Conservation (phyloP, 2,797 vertebrate genomes). For the Pseudochirops corinnae region DNA sequence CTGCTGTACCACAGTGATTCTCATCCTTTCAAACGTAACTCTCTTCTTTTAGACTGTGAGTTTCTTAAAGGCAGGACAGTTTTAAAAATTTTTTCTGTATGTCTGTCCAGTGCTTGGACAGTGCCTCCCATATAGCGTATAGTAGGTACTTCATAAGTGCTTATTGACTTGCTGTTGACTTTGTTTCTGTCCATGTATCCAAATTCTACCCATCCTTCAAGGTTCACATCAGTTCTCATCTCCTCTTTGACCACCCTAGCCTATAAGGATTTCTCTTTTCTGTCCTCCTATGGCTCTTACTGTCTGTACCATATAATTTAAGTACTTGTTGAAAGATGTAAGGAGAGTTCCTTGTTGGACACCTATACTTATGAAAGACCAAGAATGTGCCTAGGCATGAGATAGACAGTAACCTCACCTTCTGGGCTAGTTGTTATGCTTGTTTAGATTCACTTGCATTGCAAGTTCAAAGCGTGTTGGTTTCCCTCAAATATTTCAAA, state of each 20-base stretch:
- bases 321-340: conserved; percentile 9
- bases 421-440: neutral
- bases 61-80: neutral
- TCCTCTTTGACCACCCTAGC: neutral
- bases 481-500: neutral
- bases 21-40: neutral
- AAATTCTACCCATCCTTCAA: conserved; percentile 1
- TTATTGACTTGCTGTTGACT: neutral
- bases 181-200: neutral
- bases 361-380: neutral
- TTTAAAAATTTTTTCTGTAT: neutral
- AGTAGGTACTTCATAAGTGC: neutral
- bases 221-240: neutral
- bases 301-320: neutral
- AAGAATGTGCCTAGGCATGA: neutral
- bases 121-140: neutral
- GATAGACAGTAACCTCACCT: neutral
- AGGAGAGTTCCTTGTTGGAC: neutral
- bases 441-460: neutral
- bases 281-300: neutral
- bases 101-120: too few species aligned
- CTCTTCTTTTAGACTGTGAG: neutral
- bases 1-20: neutral
- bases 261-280: conserved; percentile 20
- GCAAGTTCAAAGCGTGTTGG: neutral